A percentile compares a stretch with the other conserved stretches of the same genome.
Evolutionary conservation across 2,797 vertebrate genomes (phyloP).

Genomic region (Pipistrellus pipistrellus): DNA sequence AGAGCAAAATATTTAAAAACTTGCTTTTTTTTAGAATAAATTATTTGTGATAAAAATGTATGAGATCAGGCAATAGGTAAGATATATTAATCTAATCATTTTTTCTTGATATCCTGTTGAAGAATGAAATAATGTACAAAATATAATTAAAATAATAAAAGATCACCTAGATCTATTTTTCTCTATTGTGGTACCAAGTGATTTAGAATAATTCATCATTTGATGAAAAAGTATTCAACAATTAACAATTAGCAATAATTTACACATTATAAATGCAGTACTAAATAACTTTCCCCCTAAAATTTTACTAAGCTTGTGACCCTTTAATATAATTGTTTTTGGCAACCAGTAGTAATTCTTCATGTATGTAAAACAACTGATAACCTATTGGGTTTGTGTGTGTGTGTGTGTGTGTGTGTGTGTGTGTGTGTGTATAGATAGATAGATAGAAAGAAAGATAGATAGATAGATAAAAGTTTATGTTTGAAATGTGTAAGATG

Average conservation of each 20-base stretch:
- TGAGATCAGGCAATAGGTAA: not conserved
- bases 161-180: not conserved
- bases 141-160: not conserved
- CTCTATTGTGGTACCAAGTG: not conserved
- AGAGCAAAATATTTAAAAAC: not conserved
- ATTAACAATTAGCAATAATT: not conserved
- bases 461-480: not conserved
- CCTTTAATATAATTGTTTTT: not conserved
- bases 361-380: not conserved
- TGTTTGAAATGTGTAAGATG: slow-evolving; percentile 5
- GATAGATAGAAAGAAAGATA: no score
- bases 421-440: no score
- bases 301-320: not conserved
- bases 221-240: not conserved
- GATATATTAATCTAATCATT: not conserved
- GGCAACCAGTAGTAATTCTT: not conserved
- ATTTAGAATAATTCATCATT: not conserved
- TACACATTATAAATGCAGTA: not conserved
- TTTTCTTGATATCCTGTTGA: not conserved
- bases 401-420: no score
- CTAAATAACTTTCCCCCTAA: not conserved
- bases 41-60: not conserved
- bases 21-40: not conserved
- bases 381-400: not conserved
- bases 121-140: not conserved